These are phyloP conservation scores for Marronus borbonicus DNA, from an alignment of 2,888 invertebrate species.

Conservation along the genomic window DNA sequence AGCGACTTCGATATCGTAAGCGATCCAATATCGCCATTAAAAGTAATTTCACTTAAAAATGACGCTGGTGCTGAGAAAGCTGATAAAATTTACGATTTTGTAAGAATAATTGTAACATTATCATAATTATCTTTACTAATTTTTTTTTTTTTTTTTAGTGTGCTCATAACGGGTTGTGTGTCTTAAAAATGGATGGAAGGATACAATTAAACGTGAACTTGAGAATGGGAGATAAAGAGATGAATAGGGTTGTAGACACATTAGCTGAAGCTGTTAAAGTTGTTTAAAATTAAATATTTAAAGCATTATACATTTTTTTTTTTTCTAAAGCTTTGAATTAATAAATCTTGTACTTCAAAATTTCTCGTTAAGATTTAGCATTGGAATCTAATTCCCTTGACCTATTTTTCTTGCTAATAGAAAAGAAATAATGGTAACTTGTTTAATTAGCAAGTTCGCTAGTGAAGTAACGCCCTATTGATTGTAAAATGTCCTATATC, in stretches of 20 bases:
- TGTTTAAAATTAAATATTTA: slow-evolving; percentile 25
- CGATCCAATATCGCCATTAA: slow-evolving; percentile 63
- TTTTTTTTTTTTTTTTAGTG: slow-evolving; percentile 56
- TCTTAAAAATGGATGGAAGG: slow-evolving; percentile 60
- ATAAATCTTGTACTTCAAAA: not conserved
- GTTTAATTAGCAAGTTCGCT: too few relatives aligned
- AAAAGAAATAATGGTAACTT: too few relatives aligned
- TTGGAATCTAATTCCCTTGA: too few relatives aligned
- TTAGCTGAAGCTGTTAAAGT: slow-evolving; percentile 58
- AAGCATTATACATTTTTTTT: not conserved
- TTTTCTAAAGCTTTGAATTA: not conserved
- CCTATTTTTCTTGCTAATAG: too few relatives aligned
- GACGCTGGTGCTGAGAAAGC: slow-evolving; percentile 52
- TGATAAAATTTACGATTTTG: slow-evolving; percentile 58
- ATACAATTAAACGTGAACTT: slow-evolving; percentile 64
- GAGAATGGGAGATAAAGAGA: slow-evolving; percentile 56
- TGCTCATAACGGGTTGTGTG: slow-evolving; percentile 61
- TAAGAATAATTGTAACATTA: slow-evolving; percentile 43
- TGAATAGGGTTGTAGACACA: slow-evolving; percentile 59
- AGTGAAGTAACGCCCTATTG: too few relatives aligned
- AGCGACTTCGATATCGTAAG: slow-evolving; percentile 64
- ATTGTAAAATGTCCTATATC: not conserved
- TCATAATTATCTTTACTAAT: slow-evolving; percentile 15
- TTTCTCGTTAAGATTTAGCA: too few relatives aligned
- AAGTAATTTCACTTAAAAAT: slow-evolving; percentile 55